Base-by-base conservation (phyloP, 2,888 invertebrate genomes). In the Tipula lateralis region DNA sequence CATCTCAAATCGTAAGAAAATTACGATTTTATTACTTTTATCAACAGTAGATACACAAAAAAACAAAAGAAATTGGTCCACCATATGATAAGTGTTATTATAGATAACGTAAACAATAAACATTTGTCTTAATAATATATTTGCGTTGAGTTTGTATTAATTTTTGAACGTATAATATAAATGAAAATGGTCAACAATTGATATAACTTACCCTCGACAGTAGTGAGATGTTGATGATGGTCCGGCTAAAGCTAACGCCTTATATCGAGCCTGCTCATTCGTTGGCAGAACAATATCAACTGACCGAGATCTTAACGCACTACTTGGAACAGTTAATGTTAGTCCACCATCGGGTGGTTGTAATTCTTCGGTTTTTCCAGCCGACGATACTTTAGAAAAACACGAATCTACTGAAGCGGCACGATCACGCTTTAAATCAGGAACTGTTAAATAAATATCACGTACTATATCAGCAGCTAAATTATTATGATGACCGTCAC, bases 321-420 rank as follows among this genome's bases (percentile, higher is more conserved):
- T 93, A 85, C 93, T 92, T 4, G 96, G 95, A 85, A 95, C 95
- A 85, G 94, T 93, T 84, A 92, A 92, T 85, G 92, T 91, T 82
- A 90, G 89, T 85, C 91, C 91, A 84, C 91, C 91, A 30, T 91
- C 92, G 84, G 93, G 93, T 87, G 94, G 93, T 87, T 92, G 91
- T 86, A 95, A 88, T 88, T 95, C 94, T 87, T 94, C 94, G 24
- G 94, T 93, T 89, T 94, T 93, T 85, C 93, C 93, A 86, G 93
- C 92, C 83, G 95, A 94, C 29, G 94, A 92, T 84, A 95, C 93
- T 90, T 95, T 95, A 85, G 95, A 93, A 89, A 96, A 96, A 88
- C 96, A 95, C 19, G 96, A 96, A 89, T 96, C 96, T 1, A 97
- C 96, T 0, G 96, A 96, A 36, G 96, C 96, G 19, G 96, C 96